Conservation (phyloP, 2,888 invertebrate genomes). For the Scaptomyza caliginosa region DNA sequence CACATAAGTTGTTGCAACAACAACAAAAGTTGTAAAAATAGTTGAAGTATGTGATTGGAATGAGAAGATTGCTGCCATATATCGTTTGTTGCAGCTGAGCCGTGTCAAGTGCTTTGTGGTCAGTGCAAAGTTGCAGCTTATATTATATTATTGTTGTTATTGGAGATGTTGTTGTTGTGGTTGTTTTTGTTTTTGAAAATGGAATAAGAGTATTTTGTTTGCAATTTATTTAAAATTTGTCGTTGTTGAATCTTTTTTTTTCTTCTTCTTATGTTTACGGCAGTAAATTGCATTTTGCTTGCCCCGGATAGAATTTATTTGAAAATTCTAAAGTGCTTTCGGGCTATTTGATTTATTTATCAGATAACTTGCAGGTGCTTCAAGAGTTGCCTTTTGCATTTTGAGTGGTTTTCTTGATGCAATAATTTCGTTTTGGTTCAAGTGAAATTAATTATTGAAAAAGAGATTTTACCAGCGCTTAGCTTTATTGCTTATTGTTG, state of each 20-base stretch:
- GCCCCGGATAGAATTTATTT: constrained; percentile 33
- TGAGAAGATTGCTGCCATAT: not conserved
- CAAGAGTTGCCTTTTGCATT: constrained; percentile 9
- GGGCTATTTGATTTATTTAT: constrained; percentile 43
- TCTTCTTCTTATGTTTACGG: constrained; percentile 23
- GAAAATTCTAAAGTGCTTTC: constrained; percentile 47
- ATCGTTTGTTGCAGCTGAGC: constrained; percentile 65
- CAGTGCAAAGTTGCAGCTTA: constrained; percentile 54
- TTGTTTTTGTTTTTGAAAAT: constrained; percentile 53
- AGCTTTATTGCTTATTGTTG: constrained; percentile 25
- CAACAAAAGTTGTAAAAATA: not conserved
- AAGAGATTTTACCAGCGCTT: constrained; percentile 6
- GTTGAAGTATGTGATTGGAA: not conserved
- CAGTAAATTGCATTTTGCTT: constrained; percentile 56
- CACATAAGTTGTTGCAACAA: not conserved
- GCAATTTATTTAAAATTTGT: constrained; percentile 74
- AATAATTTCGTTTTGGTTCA: not conserved
- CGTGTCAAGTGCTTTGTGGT: constrained; percentile 74
- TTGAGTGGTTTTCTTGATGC: constrained; percentile 31
- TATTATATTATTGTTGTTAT: constrained; percentile 23
- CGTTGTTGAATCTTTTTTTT: constrained; percentile 1
- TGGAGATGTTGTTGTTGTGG: constrained; percentile 27
- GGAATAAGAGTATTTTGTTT: constrained; percentile 72
- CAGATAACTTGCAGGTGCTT: constrained; percentile 32
- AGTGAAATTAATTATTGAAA: constrained; percentile 24